Conservation (phyloP, 2,797 vertebrate species). For the Sibirionetta formosa region DNA sequence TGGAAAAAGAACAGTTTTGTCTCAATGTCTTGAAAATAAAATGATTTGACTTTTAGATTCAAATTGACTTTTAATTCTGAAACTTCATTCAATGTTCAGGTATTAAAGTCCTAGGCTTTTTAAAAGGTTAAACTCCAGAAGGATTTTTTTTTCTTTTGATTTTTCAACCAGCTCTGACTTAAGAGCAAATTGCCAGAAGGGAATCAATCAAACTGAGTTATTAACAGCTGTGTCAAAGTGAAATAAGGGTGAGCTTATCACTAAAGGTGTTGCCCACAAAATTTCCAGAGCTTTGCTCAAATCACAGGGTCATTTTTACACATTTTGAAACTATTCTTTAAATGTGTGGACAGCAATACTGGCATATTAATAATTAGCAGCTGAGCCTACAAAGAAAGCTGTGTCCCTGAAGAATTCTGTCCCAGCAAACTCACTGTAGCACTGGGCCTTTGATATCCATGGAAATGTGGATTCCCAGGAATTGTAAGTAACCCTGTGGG, state of each 20-base stretch:
- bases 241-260: not conserved
- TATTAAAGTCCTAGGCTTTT: not conserved
- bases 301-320: not conserved
- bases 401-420: conserved; percentile 12
- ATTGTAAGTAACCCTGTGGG: conserved; percentile 37
- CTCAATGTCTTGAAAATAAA: conserved; percentile 42
- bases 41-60: conserved; percentile 8
- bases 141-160: not conserved
- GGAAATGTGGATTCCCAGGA: conserved; percentile 52
- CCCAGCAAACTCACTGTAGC: not conserved
- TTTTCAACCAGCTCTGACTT: conserved; percentile 31
- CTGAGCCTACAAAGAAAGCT: not conserved
- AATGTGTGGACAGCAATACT: conserved; percentile 20
- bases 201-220: conserved; percentile 42
- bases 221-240: conserved; percentile 32
- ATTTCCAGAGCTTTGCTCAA: conserved; percentile 51
- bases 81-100: not conserved
- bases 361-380: conserved; percentile 31
- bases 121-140: not conserved
- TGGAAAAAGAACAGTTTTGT: conserved; percentile 39
- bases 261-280: conserved; percentile 27
- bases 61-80: conserved; percentile 58
- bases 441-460: conserved; percentile 49
- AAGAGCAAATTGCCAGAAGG: conserved; percentile 30
- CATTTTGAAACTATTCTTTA: conserved; percentile 6